Evolutionary conservation across 2,888 invertebrate genomes (phyloP), one percentile per base, ranked within the genome.

Genomic region (Xylocampa areola): DNA sequence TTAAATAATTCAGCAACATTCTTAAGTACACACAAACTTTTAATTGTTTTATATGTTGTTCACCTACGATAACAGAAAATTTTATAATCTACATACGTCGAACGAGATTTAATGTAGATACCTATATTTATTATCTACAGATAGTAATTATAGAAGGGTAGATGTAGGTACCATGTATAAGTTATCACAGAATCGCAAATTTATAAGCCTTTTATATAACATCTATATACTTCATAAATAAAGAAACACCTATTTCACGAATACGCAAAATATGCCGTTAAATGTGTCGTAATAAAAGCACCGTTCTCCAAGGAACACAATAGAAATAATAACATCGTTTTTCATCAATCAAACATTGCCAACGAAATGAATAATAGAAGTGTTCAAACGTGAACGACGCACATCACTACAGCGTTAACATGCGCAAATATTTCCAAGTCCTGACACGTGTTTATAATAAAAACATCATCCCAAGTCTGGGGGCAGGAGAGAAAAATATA

Each of bases 371-470:
- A 85, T 83, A 87, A 85, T 81, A 81, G 73, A 68, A 77, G 75
- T 78, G 77, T 81, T 79, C 82, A 81, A 69, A 86, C 81, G 82
- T 78, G 79, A 89, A 86, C 84, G 82, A 81, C 75, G 76, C 63
- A 67, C 85, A 81, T 86, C 61, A 85, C 83, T 84, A 86, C 85
- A 21, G 81, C 80, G 77, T 79, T 81, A 82, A 85, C 89, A 85
- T 84, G 80, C 81, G 84, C 86, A 88, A 89, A 90, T 87, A 91
- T 88, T 87, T 82, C 83, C 82, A 57, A 85, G 81, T 79, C 85
- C 80, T 81, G 80, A 85, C 89, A 87, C 89, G 89, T 87, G 87
- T 87, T 89, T 87, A 89, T 91, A 91, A 92, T 92, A 93, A 91
- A 91, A 92, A 90, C 89, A 91, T 91, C 91, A 88, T 84, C 81